Evolutionary conservation across 2,797 vertebrate species (phyloP), one percentile per base, ranked within the genome.

Genomic region (Oreochromis mossambicus): DNA sequence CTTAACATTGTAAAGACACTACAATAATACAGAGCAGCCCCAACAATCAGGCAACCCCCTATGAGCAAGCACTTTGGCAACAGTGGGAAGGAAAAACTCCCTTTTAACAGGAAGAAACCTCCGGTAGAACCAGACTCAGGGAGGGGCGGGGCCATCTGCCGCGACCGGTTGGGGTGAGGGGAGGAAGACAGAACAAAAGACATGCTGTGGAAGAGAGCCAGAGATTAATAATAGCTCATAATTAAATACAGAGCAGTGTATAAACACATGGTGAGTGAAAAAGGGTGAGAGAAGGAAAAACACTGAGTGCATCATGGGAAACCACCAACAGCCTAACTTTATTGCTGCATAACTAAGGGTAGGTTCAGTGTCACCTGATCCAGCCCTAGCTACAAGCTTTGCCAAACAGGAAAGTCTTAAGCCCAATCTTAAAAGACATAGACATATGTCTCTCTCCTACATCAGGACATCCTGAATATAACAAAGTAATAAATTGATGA

Each of bases 151-250:
- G 13, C 1, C 0, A 61, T 61, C 56, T 61, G 15, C 56, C 15
- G 0, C 0, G 0, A 4, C 29, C 1, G 0, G 10, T 3, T 58
- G 15, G 56, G 0, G 29, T 34, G 56, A 58, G 56, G 8, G 15
- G 19, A 34, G 29, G 29, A 61, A 2, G 29, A 61, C 56, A 61
- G 17, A 29, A 61, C 11, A 61, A 61, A 61, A 61, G 56, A 61
- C 56, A 61, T 61, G 3, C 15, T 61, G 56, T 0, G 29, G 0
- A 61, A 61, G 2, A 61, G 1, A 34, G 29, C 3, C 56, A 11
- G 17, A 2, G 56, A 61, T 61, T 61, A 61, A 61, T n/a, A 34
- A 61, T 61, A 61, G 32, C 56, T 61, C 17, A 34, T 61, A 34
- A 19, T 2, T 34, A 34, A 61, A 38, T 38, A 38, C 36, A 38